These are phyloP conservation scores for Lycopodina hypogea DNA, from an alignment of 37 sponge, comb jelly and placozoan species.

Conservation along the genomic window DNA sequence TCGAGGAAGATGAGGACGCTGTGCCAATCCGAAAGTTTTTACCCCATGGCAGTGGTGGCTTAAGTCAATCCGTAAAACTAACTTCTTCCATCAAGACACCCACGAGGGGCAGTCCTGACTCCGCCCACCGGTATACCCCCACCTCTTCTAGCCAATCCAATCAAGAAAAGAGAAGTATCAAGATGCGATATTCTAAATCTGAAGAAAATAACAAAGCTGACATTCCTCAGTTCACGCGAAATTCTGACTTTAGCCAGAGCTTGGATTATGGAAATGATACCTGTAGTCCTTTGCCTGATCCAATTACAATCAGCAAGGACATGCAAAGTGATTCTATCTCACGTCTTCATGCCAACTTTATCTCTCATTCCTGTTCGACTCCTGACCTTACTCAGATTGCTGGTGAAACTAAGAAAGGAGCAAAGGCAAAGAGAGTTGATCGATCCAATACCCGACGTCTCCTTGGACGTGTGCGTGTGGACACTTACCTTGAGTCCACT, in stretches of 20 bases:
- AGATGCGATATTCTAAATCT: too few relatives aligned
- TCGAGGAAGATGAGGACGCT: conserved; percentile 33
- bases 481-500: conserved; percentile 19
- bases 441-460: conserved; percentile 35
- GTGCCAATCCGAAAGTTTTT: background rate
- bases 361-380: conserved; percentile 45
- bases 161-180: too few relatives aligned
- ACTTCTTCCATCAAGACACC: background rate
- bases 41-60: background rate
- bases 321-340: background rate
- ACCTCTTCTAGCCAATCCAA: too few relatives aligned
- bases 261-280: too few relatives aligned
- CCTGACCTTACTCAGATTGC: conserved; percentile 39
- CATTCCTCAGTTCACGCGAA: too few relatives aligned
- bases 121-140: too few relatives aligned
- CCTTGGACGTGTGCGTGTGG: conserved; percentile 10
- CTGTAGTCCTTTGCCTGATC: background rate
- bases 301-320: conserved; percentile 16
- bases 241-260: too few relatives aligned
- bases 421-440: conserved; percentile 26
- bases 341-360: conserved; percentile 21
- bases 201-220: background rate
- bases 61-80: background rate
- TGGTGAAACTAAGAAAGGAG: background rate
- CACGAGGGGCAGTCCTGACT: background rate